Evolutionary conservation across 2,888 invertebrate species (phyloP), one percentile per base, ranked within the genome.

Genomic region (Pyrrhia umbra): DNA sequence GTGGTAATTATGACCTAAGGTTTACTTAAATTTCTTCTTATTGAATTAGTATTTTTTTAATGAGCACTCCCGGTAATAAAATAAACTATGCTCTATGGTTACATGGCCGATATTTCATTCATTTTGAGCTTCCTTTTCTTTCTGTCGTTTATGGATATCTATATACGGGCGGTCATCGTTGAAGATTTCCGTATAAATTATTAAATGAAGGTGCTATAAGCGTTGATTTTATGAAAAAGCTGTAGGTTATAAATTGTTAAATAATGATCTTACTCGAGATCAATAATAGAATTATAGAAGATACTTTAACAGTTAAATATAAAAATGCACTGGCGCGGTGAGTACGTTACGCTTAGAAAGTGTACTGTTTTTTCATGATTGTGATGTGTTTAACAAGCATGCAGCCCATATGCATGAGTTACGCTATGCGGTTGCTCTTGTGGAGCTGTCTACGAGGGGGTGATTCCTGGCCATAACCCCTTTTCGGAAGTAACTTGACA

Each of bases 271-370:
- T 99, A 93, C 96, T 99, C 92, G 99, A 99, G 97, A 99, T 99
- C 95, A 98, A 99, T 96, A 99, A 99, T 96, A 97, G 99, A 95
- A 99, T 99, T 95, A 97, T 99, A 87, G 99, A 99, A 96, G 99
- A 99, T 95, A 98, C 99, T 69, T 96, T 99, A 91, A 96, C 97
- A 89, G 96, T 98, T 86, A 99, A 99, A 96, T 99, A 99, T 95
- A 98, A 97, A 95, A 99, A 99, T 96, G 98, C 98, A 89, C 96
- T 98, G 94, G 97, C 98, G 88, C 99, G 99, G 99, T 99, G 96
- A 97, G 97, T 96, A 95, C 92, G 92, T 93, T 94, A 92, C 90
- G 90, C 92, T 92, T 93, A 94, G 94, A 94, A 94, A 94, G 94
- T 94, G 90, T 87, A 88, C 89, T 88, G 89, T 92, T 93, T 92